A percentile compares a stretch with the other conserved stretches of the same genome.
Evolutionary conservation across 2,888 invertebrate species (phyloP).

Genomic region (Scelioninae gen. 2): DNA sequence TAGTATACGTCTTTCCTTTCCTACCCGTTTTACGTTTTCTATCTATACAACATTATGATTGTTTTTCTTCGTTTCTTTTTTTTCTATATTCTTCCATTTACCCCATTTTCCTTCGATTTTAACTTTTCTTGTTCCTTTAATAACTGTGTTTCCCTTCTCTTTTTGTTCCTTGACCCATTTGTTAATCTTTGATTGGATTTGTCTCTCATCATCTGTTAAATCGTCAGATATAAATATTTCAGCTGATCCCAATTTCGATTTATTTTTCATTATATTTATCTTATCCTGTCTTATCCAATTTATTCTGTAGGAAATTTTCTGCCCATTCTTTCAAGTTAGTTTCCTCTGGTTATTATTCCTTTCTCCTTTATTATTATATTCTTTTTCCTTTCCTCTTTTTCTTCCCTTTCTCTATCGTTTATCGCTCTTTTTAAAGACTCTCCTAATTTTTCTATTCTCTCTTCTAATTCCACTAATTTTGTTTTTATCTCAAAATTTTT

Average conservation of each 20-base stretch:
- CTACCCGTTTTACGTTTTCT: too few species aligned
- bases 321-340: too few species aligned
- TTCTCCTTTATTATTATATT: too few species aligned
- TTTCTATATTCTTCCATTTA: background rate
- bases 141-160: conserved; percentile 1
- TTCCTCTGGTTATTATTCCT: too few species aligned
- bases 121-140: conserved; percentile 5
- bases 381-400: too few species aligned
- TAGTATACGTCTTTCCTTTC: background rate
- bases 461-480: too few species aligned
- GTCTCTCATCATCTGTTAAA: conserved; percentile 15
- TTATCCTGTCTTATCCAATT: background rate
- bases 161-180: conserved; percentile 14
- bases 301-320: too few species aligned
- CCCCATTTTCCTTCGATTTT: conserved; percentile 4
- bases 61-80: background rate
- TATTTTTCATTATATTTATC: background rate
- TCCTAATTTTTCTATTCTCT: too few species aligned
- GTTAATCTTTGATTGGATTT: conserved; percentile 4
- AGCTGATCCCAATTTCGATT: background rate
- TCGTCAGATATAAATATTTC: background rate
- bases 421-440: too few species aligned
- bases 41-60: too few species aligned
- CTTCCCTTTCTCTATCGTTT: too few species aligned
- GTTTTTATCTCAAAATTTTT: too few species aligned